Evolutionary conservation across 2,797 vertebrate genomes (phyloP), one percentile per base, ranked within the genome.

Genomic region (Cuculus canorus): DNA sequence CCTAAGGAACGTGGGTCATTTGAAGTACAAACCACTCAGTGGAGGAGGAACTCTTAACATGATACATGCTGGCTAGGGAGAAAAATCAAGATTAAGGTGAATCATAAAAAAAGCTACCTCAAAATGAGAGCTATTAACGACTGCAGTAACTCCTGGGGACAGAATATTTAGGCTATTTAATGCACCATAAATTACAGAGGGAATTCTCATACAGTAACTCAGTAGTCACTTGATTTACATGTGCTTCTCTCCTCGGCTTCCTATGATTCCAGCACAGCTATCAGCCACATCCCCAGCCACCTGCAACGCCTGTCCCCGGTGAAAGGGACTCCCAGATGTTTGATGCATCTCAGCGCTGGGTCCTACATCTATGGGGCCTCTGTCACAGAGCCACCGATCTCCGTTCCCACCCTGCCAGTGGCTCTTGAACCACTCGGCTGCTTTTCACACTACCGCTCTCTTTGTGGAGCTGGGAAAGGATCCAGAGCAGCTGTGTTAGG

Each of bases 401-500:
- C 76, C 11, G 1, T 11, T 86, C 88, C 93, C 70, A 15, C 80
- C 83, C 88, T 1, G 0, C 37, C 83, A 56, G 88, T 1, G 3
- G 54, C 92, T 87, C 92, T 94, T n/a, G 21, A 96, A 30, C 78
- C 39, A 1, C 81, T 27, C 30, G 56, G 64, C 59, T 91, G 87
- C 91, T 91, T 89, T 96, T 92, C 80, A 86, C 41, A 28, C 77
- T 14, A 7, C 21, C 3, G 22, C 73, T 66, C 64, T 30, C 77
- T 96, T 94, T 96, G 95, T 95, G 86, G 92, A 72, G 78, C 92
- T 94, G 95, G 96, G 96, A 97, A 96, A 33, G 70, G 87, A 92
- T 97, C 96, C 96, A 96, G 92, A 96, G 95, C 96, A 97, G 96
- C 95, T 97, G 95, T 79, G 94, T 35, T 82, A 79, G 94, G 90